phyloP scores from a whole-genome alignment of 2,888 invertebrate genomes.

The Ernsta delagoae region DNA sequence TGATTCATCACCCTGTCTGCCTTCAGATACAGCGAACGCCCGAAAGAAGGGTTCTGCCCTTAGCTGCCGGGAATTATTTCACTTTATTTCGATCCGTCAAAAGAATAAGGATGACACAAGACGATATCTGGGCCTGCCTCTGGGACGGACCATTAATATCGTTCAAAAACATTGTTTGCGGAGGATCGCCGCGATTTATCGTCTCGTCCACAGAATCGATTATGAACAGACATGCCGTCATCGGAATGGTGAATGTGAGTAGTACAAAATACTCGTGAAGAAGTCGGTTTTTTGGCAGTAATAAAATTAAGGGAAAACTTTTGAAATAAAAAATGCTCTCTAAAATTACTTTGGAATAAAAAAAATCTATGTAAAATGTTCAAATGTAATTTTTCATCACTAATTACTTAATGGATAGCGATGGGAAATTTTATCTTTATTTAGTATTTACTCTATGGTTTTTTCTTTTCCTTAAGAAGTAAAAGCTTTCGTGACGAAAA shows the following conservation, averaged over 20 bases:
- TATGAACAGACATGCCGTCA: not conserved
- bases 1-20: too few species aligned
- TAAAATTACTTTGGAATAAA: too few species aligned
- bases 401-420: too few species aligned
- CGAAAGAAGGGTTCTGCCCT: too few species aligned
- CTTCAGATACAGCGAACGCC: too few species aligned
- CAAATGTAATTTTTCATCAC: constrained; percentile 6
- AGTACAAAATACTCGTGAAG: not conserved
- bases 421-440: too few species aligned
- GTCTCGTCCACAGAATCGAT: constrained; percentile 42
- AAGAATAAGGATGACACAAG: constrained; percentile 62
- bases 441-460: too few species aligned
- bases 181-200: constrained; percentile 74
- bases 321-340: not conserved
- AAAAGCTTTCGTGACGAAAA: too few species aligned
- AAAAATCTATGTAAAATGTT: not conserved
- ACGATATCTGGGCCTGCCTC: constrained; percentile 60
- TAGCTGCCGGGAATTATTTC: constrained; percentile 21
- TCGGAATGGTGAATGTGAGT: not conserved
- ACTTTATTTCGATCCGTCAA: constrained; percentile 51
- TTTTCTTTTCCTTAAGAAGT: too few species aligned
- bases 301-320: not conserved
- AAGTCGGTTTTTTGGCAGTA: too few species aligned
- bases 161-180: constrained; percentile 78
- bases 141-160: constrained; percentile 67